Percentiles rank a stretch among this genome's conserved stretches.
These are phyloP conservation scores for Lasioglossum morio DNA, from an alignment of 2,888 invertebrate genomes.

Conservation along the genomic window DNA sequence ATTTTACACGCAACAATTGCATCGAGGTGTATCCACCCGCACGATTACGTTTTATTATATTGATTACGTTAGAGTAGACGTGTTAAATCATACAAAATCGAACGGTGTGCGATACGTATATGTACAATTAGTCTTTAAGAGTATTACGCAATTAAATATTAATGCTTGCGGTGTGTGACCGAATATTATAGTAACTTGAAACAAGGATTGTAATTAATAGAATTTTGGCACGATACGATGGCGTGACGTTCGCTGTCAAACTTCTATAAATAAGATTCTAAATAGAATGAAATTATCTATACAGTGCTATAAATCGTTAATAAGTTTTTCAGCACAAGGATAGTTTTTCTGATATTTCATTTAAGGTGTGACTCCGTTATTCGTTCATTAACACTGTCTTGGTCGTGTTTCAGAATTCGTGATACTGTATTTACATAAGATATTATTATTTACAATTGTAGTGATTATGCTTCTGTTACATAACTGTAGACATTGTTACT, in stretches of 20 bases:
- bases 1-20: constrained; percentile 12
- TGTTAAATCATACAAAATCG: constrained; percentile 2
- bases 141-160: constrained; percentile 18
- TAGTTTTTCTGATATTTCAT: not conserved
- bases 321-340: constrained; percentile 21
- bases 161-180: not conserved
- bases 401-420: constrained; percentile 8
- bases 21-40: not conserved
- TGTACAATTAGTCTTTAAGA: constrained; percentile 22
- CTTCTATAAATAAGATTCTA: not conserved
- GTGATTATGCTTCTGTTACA: constrained; percentile 36
- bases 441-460: constrained; percentile 51
- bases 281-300: not conserved
- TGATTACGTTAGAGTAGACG: constrained; percentile 11
- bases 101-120: constrained; percentile 33
- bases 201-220: constrained; percentile 12
- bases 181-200: constrained; percentile 14
- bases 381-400: not conserved
- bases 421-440: constrained; percentile 46
- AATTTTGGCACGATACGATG: constrained; percentile 58
- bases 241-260: not conserved
- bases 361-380: not conserved
- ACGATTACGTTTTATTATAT: not conserved
- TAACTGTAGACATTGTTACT: constrained; percentile 23
- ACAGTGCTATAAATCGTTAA: constrained; percentile 3